phyloP scores from a whole-genome alignment of 2,888 invertebrate species.

The Melangyna quadrimaculata region DNA sequence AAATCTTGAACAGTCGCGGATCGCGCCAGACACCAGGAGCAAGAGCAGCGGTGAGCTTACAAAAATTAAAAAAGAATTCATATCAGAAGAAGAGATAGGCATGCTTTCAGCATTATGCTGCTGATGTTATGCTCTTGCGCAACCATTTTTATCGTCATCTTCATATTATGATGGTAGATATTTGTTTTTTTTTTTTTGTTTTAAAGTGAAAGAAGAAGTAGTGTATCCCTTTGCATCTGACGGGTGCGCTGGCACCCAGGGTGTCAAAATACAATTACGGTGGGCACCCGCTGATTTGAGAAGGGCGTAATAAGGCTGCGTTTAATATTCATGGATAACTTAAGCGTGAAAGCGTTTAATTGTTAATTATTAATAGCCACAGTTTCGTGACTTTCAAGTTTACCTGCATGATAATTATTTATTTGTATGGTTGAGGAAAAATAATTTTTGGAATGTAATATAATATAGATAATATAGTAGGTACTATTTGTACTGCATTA shows the following conservation, averaged over 20 bases:
- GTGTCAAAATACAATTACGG: slow-evolving; percentile 65
- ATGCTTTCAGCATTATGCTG: slow-evolving; percentile 42
- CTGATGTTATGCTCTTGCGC: background rate
- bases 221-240: slow-evolving; percentile 43
- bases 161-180: background rate
- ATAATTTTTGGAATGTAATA: background rate
- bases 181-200: too few relatives aligned
- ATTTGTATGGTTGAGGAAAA: background rate
- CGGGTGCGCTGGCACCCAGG: slow-evolving; percentile 50
- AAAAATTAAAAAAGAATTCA: slow-evolving; percentile 37
- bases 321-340: slow-evolving; percentile 12
- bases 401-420: background rate
- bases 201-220: slow-evolving; percentile 18
- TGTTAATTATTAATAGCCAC: slow-evolving; percentile 11
- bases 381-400: slow-evolving; percentile 1
- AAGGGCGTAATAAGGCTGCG: slow-evolving; percentile 12
- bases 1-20: slow-evolving; percentile 50
- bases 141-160: background rate
- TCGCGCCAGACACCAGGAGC: background rate
- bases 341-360: slow-evolving; percentile 16
- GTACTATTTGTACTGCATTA: too few relatives aligned
- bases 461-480: too few relatives aligned
- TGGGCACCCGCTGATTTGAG: slow-evolving; percentile 56
- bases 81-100: slow-evolving; percentile 36
- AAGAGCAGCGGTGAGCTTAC: slow-evolving; percentile 26